phyloP scores from a whole-genome alignment of 37 sponge, comb jelly and placozoan species.

The Lycopodina hypogea region DNA sequence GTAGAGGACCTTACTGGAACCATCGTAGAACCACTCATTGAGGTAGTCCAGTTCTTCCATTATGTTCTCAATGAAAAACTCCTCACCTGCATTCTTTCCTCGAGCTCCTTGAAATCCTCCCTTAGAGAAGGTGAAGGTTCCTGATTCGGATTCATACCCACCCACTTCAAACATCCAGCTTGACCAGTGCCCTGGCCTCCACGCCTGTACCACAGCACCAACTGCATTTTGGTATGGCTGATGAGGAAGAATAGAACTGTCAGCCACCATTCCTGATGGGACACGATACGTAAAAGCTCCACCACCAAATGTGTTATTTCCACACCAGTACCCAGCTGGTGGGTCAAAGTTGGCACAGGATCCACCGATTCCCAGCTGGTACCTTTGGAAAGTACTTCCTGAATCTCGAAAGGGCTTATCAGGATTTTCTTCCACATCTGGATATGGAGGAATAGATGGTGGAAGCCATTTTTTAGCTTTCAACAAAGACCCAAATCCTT shows the following conservation, averaged over 20 bases:
- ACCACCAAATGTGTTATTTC: constrained; percentile 32
- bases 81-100: constrained; percentile 53
- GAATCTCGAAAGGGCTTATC: constrained; percentile 27
- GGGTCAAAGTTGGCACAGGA: constrained; percentile 47
- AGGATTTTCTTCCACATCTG: constrained; percentile 16
- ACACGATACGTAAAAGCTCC: constrained; percentile 35
- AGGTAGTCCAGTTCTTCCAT: constrained; percentile 64
- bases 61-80: constrained; percentile 58
- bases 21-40: constrained; percentile 71
- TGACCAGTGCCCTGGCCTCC: constrained; percentile 64
- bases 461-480: constrained; percentile 24
- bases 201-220: constrained; percentile 65
- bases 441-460: constrained; percentile 3
- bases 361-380: constrained; percentile 56
- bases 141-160: constrained; percentile 5
- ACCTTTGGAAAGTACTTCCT: constrained; percentile 37
- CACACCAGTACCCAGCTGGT: constrained; percentile 66
- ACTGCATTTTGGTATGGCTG: constrained; percentile 45
- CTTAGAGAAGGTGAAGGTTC: constrained; percentile 30
- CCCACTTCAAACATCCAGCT: constrained; percentile 71
- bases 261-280: constrained; percentile 40
- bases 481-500: constrained; percentile 51
- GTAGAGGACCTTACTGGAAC: constrained; percentile 33
- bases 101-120: constrained; percentile 79
- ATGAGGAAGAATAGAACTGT: constrained; percentile 34